Evolutionary conservation across 1,140 invertebrate genomes (phyloP).

Genomic region (Pachypeltis micranthus): DNA sequence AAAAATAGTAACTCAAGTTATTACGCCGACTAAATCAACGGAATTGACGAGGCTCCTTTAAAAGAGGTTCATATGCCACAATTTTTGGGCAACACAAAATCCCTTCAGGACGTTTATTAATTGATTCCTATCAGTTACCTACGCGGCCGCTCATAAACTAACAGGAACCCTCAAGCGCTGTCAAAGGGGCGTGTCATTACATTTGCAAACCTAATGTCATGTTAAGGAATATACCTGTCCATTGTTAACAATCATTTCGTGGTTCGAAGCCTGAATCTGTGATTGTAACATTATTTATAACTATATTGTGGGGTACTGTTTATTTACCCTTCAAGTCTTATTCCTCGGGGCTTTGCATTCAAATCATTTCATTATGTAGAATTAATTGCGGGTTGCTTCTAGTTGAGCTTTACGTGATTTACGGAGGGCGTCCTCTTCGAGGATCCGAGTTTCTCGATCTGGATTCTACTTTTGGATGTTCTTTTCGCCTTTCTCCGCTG

Average conservation of each 20-base stretch:
- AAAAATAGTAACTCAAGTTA: background rate
- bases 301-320: constrained; percentile 8
- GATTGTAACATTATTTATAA: constrained; percentile 4
- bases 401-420: background rate
- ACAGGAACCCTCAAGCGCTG: background rate
- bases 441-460: background rate
- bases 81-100: constrained; percentile 5
- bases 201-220: constrained; percentile 1
- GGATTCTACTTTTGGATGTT: background rate
- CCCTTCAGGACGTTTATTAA: constrained; percentile 1
- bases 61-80: background rate
- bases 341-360: background rate
- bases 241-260: background rate
- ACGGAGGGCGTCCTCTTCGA: background rate
- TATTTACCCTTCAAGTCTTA: background rate
- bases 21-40: background rate
- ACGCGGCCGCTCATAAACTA: background rate
- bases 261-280: background rate
- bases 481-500: background rate
- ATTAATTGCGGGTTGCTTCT: background rate
- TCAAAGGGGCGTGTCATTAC: background rate
- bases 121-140: constrained; percentile 7
- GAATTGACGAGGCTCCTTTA: background rate
- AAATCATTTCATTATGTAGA: constrained; percentile 1
- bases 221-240: background rate